phyloP scores from a whole-genome alignment of 2,888 invertebrate species.

The Microplitis manilae region DNA sequence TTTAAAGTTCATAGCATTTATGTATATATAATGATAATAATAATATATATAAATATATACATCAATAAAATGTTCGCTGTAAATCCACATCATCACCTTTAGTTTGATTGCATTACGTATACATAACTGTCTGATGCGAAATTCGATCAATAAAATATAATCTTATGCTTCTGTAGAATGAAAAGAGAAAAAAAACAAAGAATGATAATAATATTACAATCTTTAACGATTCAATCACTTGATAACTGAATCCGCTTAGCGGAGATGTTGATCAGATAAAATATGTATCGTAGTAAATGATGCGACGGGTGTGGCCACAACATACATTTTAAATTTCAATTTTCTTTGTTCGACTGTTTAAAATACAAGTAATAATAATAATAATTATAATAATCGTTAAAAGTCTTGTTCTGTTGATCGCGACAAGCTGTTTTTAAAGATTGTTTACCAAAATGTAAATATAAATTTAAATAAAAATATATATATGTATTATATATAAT shows the following conservation, averaged over 20 bases:
- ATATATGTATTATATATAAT: neutral
- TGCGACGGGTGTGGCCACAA: constrained; percentile 7
- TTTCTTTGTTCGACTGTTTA: constrained; percentile 18
- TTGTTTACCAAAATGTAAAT: neutral
- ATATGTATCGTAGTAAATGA: constrained; percentile 1
- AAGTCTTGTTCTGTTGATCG: constrained; percentile 4
- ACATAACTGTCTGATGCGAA: neutral
- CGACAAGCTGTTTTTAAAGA: constrained; percentile 11
- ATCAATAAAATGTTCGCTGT: neutral
- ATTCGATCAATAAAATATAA: constrained; percentile 1
- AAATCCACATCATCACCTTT: neutral
- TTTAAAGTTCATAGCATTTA: neutral
- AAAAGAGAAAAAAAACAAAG: neutral
- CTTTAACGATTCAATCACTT: neutral
- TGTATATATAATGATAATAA: neutral
- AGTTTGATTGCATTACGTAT: neutral
- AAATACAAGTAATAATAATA: constrained; percentile 2
- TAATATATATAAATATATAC: neutral
- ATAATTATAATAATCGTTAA: neutral
- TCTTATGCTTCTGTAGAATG: neutral
- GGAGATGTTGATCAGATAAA: neutral
- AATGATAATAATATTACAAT: neutral
- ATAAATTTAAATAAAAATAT: constrained; percentile 1
- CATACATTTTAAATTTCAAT: constrained; percentile 30
- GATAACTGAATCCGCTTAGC: constrained; percentile 3